Base-by-base conservation (phyloP, 2,113 vertebrate species). In the Sarotherodon lohbergeri region DNA sequence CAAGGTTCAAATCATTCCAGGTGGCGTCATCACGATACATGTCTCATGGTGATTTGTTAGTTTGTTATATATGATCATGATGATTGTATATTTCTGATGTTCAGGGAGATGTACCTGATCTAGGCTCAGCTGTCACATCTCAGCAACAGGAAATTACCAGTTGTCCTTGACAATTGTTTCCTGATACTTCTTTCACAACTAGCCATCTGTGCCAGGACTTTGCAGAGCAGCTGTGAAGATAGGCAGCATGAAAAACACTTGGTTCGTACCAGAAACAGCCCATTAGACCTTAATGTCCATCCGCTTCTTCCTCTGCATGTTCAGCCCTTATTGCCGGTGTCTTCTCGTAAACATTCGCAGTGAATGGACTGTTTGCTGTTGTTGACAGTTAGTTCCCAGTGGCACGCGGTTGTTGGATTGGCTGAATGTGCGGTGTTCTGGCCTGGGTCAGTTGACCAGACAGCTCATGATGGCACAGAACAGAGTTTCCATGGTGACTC, bases 401-500 rank as follows among this genome's bases (percentile, higher is more conserved):
- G 52, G 76, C 43, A 68, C 78, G 41, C 32, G 52, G n/a, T 54
- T 29, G 24, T 76, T 55, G 55, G 34, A 17, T 9, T 81, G 85
- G 84, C 66, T 87, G 84, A 43, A 11, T 73, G 57, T 84, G 27
- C 43, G 82, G 22, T 5, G 4, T 39, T n/a, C 43, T 19, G 19
- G 24, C 41, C 71, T 12, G 68, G 82, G 84, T 83, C 84, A 86
- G 43, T 36, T 90, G 87, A 87, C 66, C 56, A 87, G n/a, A 52
- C 46, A 78, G 71, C 83, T 34, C 29, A 7, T 78, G 80, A 88
- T 89, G 57, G 73, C 36, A 48, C 56, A 61, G 82, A 52, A 76
- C 56, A 68, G 41, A 50, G 90, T 95, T 90, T 92, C 93, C 86
- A 94, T 95, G 86, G 91, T 76, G 93, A 95, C 91, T 2, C 63